These are phyloP conservation scores for Euproctis similis DNA, from an alignment of 2,888 invertebrate genomes.

Conservation along the genomic window DNA sequence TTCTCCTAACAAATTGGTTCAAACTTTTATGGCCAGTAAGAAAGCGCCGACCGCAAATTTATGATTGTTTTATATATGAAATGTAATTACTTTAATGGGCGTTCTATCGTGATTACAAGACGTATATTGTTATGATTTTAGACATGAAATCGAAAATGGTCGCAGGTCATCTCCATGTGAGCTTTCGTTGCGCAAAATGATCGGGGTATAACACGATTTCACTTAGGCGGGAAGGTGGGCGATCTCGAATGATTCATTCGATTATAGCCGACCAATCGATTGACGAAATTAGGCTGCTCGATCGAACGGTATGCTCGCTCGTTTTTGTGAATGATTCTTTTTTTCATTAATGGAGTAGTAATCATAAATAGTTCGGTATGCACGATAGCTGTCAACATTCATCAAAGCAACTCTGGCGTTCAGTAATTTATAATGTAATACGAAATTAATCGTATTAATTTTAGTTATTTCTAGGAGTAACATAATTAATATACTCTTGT, in stretches of 20 bases:
- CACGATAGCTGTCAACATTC: slow-evolving; percentile 7
- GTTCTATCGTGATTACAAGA: slow-evolving; percentile 56
- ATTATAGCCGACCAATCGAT: slow-evolving; percentile 26
- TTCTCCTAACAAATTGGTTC: slow-evolving; percentile 11
- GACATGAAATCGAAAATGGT: slow-evolving; percentile 66
- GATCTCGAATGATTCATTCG: slow-evolving; percentile 21
- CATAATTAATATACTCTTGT: too few species aligned
- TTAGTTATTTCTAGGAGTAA: too few species aligned
- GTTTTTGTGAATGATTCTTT: slow-evolving; percentile 19
- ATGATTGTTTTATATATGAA: slow-evolving; percentile 35
- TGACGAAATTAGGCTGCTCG: slow-evolving; percentile 16
- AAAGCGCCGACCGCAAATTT: slow-evolving; percentile 25
- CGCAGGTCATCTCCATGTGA: slow-evolving; percentile 57
- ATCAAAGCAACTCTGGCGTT: slow-evolving; percentile 4
- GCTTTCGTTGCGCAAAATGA: slow-evolving; percentile 51
- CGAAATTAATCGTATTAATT: background rate
- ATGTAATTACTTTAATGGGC: slow-evolving; percentile 65
- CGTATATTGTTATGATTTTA: slow-evolving; percentile 66
- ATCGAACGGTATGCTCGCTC: slow-evolving; percentile 15
- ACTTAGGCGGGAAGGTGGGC: slow-evolving; percentile 42
- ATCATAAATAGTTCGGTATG: slow-evolving; percentile 7
- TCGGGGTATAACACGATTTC: slow-evolving; percentile 49
- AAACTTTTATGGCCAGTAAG: slow-evolving; percentile 6
- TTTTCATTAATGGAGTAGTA: slow-evolving; percentile 17
- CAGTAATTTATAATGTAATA: background rate